Percentiles rank a stretch among this genome's conserved stretches.
Conservation (phyloP, 2,797 vertebrate genomes). For the Bradypodion pumilum region DNA sequence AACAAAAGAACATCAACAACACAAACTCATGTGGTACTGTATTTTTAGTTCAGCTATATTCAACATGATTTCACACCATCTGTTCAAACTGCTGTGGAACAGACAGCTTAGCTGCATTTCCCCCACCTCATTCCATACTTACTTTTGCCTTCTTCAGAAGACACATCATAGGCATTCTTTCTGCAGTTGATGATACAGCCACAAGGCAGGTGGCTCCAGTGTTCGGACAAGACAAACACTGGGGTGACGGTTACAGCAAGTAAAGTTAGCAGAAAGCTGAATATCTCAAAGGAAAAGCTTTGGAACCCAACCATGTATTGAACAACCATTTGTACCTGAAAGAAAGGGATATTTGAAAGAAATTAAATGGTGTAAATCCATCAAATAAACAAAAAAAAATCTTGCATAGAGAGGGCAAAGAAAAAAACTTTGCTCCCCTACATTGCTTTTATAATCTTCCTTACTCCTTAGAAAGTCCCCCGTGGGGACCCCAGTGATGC, state of each 20-base stretch:
- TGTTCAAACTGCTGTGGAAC: background rate
- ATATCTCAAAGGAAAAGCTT: slow-evolving; percentile 83
- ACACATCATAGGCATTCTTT: slow-evolving; percentile 58
- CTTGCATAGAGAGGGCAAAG: background rate
- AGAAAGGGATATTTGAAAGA: slow-evolving; percentile 57
- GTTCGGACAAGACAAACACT: slow-evolving; percentile 89
- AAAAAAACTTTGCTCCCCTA: background rate
- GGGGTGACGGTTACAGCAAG: slow-evolving; percentile 90
- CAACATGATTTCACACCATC: background rate
- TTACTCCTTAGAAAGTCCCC: background rate
- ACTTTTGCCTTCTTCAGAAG: slow-evolving; percentile 78
- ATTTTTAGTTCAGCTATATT: background rate
- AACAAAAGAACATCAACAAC: background rate
- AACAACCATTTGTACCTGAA: slow-evolving; percentile 88
- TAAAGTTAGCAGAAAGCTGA: slow-evolving; percentile 91
- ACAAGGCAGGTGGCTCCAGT: slow-evolving; percentile 94
- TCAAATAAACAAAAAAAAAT: background rate
- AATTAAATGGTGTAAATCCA: slow-evolving; percentile 39
- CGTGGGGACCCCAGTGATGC: too few species aligned
- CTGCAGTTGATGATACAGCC: slow-evolving; percentile 96
- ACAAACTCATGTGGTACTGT: background rate
- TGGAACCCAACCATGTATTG: slow-evolving; percentile 81
- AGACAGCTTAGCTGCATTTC: too few species aligned
- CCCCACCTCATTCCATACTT: slow-evolving; percentile 50
- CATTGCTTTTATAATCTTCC: background rate